Base-by-base conservation (phyloP, 2,888 invertebrate genomes). In the Calameuta pallipes region DNA sequence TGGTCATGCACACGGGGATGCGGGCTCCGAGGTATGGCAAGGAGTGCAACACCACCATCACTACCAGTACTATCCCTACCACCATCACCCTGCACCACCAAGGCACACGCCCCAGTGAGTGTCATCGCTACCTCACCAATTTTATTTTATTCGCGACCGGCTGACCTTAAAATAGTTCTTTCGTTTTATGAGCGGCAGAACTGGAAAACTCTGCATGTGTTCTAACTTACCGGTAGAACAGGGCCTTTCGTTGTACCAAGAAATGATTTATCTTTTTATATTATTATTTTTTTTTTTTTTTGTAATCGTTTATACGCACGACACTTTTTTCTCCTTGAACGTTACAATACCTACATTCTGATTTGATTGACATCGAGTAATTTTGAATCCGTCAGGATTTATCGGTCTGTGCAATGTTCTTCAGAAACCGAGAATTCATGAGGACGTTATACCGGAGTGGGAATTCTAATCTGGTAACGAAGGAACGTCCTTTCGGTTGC, bases 21-120 rank as follows among this genome's bases (percentile, higher is more conserved):
- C 89, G 87, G 92, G 93, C 92, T 92, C 93, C 92, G 94, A 94
- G 94, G 94, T 94, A 94, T 94, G 94, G 92, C 92, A 91, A 89
- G 91, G 91, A 89, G 91, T 91, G 84, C 91, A 91, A 89, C 92
- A 92, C 89, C 92, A 94, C 92, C 93, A 93, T 92, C 93, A 94
- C 92, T 94, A 94, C 92, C 94, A 94, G 93, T 94, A 94, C 93
- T 94, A 94, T 93, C 93, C 94, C 91, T 94, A 94, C 92, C 94
- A 94, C 93, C 94, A 94, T 91, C 92, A 92, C 92, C 90, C 91
- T 89, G 91, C 92, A 92, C 91, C 92, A 88, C 89, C 90, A 89
- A 90, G 91, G 90, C 91, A 91, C 91, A 89, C 90, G 89, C 92
- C 93, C 92, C 93, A 93, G 93, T 93, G 93, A 94, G 93, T 93